Conservation (phyloP, 2,113 vertebrate species). For the Amphiprion percula region DNA sequence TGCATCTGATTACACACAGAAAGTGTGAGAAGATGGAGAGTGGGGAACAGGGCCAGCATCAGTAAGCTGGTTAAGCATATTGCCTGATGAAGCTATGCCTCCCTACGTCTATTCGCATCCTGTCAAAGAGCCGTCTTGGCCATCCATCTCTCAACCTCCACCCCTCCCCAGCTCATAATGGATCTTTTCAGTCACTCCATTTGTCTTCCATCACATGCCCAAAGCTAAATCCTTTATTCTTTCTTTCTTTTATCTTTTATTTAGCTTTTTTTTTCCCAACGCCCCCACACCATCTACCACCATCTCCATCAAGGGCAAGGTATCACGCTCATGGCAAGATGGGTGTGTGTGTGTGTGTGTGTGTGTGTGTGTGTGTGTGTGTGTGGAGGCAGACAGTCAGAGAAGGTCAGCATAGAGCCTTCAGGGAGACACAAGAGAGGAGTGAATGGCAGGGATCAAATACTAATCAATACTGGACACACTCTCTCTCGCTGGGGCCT, state of each 20-base stretch:
- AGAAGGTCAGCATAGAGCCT: constrained; percentile 75
- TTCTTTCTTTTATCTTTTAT: constrained; percentile 41
- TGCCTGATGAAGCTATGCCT: constrained; percentile 62
- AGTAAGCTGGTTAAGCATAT: constrained; percentile 72
- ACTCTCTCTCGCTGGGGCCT: constrained; percentile 41
- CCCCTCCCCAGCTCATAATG: constrained; percentile 65
- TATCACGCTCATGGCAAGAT: constrained; percentile 48
- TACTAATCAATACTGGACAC: constrained; percentile 77
- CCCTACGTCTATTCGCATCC: constrained; percentile 72
- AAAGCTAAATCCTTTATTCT: constrained; percentile 65
- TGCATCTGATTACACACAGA: constrained; percentile 54
- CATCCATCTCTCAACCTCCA: constrained; percentile 59
- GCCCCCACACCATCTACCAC: constrained; percentile 59
- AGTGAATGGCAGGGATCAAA: constrained; percentile 75
- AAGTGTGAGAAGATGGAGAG: constrained; percentile 55
- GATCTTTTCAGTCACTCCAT: constrained; percentile 74
- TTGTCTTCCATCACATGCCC: constrained; percentile 76
- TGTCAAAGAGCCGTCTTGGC: constrained; percentile 58
- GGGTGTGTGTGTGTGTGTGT: constrained; percentile 4
- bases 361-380: constrained; percentile 19
- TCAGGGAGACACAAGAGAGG: constrained; percentile 67
- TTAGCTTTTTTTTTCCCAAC: constrained; percentile 38
- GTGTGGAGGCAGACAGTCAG: constrained; percentile 55
- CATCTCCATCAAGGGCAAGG: constrained; percentile 66
- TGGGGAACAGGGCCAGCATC: constrained; percentile 59